These are phyloP conservation scores for Rynchops niger DNA, from an alignment of 2,113 vertebrate species.

Conservation along the genomic window DNA sequence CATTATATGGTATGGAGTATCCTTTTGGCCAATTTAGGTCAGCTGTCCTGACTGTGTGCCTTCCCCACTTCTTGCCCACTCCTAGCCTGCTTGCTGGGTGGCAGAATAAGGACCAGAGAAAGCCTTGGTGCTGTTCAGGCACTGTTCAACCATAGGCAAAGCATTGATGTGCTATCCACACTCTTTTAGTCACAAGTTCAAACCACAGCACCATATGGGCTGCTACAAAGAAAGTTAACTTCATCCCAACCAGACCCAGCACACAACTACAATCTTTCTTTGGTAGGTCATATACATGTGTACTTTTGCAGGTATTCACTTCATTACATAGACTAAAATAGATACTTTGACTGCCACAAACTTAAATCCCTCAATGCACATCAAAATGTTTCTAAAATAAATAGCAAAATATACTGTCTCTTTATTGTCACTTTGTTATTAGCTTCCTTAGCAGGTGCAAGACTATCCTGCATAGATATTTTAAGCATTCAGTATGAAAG, in stretches of 20 bases:
- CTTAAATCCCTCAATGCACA: not conserved
- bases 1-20: not conserved
- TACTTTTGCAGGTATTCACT: not conserved
- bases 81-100: accelerated
- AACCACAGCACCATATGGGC: not conserved
- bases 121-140: not conserved
- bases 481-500: not conserved
- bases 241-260: not conserved
- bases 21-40: not conserved
- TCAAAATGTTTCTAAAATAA: not conserved
- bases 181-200: not conserved
- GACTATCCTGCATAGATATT: not conserved
- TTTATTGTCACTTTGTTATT: not conserved
- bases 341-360: not conserved
- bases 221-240: not conserved
- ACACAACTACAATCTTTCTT: not conserved
- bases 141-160: not conserved
- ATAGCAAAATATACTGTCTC: not conserved
- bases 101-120: not conserved
- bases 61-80: not conserved
- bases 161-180: not conserved
- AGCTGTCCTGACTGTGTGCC: not conserved
- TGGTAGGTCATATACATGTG: not conserved
- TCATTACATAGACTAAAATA: not conserved
- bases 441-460: not conserved